Percentiles rank a stretch among this genome's conserved stretches.
phyloP scores from a whole-genome alignment of 1,140 invertebrate genomes.

The Neotoxoptera formosana region DNA sequence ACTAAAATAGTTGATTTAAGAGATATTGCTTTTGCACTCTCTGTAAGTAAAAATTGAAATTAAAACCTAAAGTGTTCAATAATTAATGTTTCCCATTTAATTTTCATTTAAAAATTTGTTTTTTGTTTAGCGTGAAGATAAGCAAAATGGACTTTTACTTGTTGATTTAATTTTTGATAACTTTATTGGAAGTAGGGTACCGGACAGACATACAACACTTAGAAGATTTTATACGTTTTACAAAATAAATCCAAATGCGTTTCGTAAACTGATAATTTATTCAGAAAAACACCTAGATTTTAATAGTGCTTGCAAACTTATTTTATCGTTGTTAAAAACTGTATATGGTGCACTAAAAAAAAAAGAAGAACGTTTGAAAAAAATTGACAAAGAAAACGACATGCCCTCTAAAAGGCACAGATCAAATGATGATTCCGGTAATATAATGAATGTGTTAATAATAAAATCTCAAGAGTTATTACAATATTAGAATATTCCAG shows the following conservation, averaged over 20 bases:
- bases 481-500: not conserved
- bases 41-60: slow-evolving; percentile 39
- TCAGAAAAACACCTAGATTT: slow-evolving; percentile 33
- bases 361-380: slow-evolving; percentile 31
- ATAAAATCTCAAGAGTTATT: not conserved
- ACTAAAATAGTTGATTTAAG: slow-evolving; percentile 29
- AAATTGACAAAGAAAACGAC: slow-evolving; percentile 33
- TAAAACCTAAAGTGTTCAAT: not conserved
- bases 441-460: not conserved
- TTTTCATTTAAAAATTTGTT: not conserved
- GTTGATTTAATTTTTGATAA: slow-evolving; percentile 54
- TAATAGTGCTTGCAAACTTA: slow-evolving; percentile 35
- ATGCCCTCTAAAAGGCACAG: not conserved
- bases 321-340: slow-evolving; percentile 49
- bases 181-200: slow-evolving; percentile 40
- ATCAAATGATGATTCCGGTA: slow-evolving; percentile 15
- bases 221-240: slow-evolving; percentile 28
- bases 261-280: slow-evolving; percentile 44
- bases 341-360: slow-evolving; percentile 6
- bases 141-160: slow-evolving; percentile 28
- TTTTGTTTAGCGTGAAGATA: slow-evolving; percentile 30
- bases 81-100: not conserved
- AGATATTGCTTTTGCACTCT: slow-evolving; percentile 43
- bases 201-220: slow-evolving; percentile 15
- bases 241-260: slow-evolving; percentile 19